Conservation (phyloP, 2,113 vertebrate species). For the Gavia stellata region DNA sequence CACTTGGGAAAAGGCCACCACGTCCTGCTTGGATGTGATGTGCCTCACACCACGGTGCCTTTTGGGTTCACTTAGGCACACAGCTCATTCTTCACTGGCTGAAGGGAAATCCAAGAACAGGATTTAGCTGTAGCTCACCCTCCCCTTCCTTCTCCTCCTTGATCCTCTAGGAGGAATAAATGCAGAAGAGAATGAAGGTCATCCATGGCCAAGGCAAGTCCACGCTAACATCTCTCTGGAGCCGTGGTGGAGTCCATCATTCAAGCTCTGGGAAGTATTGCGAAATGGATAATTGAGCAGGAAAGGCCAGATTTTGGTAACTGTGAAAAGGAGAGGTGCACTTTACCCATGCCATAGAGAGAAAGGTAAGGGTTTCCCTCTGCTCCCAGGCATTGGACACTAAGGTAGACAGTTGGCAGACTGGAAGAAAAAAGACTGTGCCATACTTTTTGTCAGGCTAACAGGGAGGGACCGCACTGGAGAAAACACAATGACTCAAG, state of each 20-base stretch:
- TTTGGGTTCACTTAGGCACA: slow-evolving; percentile 9
- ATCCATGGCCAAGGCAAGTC: not conserved
- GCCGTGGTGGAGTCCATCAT: not conserved
- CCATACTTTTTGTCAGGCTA: not conserved
- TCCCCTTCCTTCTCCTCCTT: not conserved
- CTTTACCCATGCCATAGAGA: not conserved
- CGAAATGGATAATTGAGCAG: not conserved
- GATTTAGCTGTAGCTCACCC: not conserved
- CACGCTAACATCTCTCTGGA: not conserved
- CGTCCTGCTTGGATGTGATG: not conserved
- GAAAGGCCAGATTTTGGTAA: not conserved
- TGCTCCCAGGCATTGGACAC: not conserved
- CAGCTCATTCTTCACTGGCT: not conserved
- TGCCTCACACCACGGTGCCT: not conserved
- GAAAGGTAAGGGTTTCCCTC: not conserved
- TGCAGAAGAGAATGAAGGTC: not conserved
- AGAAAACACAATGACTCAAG: not conserved
- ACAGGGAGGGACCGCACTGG: not conserved
- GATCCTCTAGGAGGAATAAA: not conserved
- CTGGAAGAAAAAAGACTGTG: not conserved
- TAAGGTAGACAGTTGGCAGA: not conserved
- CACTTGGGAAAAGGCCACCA: slow-evolving; percentile 36
- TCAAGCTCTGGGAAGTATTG: not conserved
- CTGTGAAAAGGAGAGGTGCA: not conserved
- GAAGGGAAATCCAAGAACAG: not conserved